Percentiles rank a stretch among this genome's conserved stretches.
phyloP scores from a whole-genome alignment of 2,113 vertebrate species.

The Rhabdornis inornatus region DNA sequence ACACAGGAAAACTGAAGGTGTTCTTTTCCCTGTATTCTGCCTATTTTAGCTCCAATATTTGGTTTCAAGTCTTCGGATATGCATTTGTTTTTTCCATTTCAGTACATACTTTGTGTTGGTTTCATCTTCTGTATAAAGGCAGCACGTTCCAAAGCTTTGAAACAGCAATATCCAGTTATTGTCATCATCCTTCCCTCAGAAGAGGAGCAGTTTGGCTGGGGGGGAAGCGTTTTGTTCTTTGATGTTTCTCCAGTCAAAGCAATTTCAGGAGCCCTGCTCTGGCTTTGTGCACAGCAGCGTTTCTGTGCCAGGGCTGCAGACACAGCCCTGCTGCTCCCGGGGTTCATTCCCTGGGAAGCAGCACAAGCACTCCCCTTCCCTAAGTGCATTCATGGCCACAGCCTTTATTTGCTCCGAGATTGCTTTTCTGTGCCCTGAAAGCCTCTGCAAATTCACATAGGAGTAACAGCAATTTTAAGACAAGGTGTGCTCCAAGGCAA shows the following conservation, averaged over 20 bases:
- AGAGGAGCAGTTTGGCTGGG: background rate
- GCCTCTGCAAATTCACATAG: background rate
- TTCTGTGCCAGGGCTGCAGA: background rate
- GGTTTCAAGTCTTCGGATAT: background rate
- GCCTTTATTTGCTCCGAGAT: background rate
- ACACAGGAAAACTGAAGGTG: background rate
- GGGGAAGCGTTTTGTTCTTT: slow-evolving; percentile 17
- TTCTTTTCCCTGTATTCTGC: background rate
- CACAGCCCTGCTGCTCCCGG: background rate
- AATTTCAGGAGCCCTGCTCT: background rate
- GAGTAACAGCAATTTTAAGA: slow-evolving; percentile 22
- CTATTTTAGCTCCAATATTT: background rate
- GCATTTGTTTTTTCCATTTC: slow-evolving; percentile 28
- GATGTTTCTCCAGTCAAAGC: background rate
- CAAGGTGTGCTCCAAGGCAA: slow-evolving; percentile 31
- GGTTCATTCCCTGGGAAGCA: background rate
- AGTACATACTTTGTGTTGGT: background rate
- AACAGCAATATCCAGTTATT: background rate
- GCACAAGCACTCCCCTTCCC: background rate
- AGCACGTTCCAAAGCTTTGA: background rate
- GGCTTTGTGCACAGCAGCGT: background rate
- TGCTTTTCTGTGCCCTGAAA: background rate
- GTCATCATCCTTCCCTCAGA: background rate
- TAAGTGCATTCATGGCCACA: background rate
- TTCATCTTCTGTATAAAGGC: background rate